These are phyloP conservation scores for Oophaga pumilio DNA, from an alignment of 2,113 vertebrate species.

Conservation along the genomic window DNA sequence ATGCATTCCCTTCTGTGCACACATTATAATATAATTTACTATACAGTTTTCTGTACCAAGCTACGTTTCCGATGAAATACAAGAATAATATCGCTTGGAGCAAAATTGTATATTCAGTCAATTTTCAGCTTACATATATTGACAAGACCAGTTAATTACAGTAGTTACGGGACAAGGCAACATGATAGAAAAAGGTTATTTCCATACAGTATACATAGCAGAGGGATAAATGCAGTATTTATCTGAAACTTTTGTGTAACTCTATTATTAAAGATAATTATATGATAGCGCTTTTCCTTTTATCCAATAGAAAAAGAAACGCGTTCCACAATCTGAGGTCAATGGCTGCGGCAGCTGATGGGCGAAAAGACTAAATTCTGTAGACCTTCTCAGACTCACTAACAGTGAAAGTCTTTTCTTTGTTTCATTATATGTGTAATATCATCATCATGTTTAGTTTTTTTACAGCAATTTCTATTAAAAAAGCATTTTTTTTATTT, in stretches of 20 bases:
- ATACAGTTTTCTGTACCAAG: neutral
- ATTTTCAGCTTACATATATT: conserved; percentile 8
- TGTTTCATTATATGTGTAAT: neutral
- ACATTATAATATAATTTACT: neutral
- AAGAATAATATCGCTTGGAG: neutral
- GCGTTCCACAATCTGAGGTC: neutral
- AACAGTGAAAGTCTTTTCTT: neutral
- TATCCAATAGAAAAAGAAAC: neutral
- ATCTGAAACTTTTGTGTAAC: neutral
- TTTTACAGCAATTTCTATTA: no score
- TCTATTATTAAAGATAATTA: conserved; percentile 3
- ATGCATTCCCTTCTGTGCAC: neutral
- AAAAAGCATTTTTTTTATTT: no score
- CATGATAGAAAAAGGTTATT: conserved; percentile 4
- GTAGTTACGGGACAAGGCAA: neutral
- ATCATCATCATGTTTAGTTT: no score
- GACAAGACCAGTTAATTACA: conserved; percentile 24
- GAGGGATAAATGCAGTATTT: conserved; percentile 7
- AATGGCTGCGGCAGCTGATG: neutral
- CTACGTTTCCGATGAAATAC: no score
- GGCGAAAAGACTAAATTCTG: neutral
- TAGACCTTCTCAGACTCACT: neutral
- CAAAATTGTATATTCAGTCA: neutral
- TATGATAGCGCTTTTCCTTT: neutral
- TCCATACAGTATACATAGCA: neutral